These are phyloP conservation scores for Gymnoscelis rufifasciata DNA, from an alignment of 2,888 invertebrate species.

Conservation along the genomic window DNA sequence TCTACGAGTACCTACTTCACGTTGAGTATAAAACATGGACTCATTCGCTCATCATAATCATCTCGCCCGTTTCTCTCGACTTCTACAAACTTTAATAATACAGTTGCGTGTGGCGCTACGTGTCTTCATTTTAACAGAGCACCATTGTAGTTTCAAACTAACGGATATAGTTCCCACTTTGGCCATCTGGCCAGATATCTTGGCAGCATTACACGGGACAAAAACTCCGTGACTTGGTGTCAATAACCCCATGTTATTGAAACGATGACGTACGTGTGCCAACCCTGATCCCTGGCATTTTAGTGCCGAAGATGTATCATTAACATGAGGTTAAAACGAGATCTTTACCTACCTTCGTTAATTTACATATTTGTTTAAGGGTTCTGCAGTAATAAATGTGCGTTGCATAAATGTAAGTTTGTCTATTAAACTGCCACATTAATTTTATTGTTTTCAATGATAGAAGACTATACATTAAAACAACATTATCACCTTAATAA, in stretches of 20 bases:
- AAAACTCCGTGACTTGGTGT: conserved; percentile 26
- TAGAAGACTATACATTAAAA: too few relatives aligned
- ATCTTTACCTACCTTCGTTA: too few relatives aligned
- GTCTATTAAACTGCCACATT: too few relatives aligned
- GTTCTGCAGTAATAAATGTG: too few relatives aligned
- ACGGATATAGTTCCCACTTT: background rate
- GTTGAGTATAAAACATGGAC: too few relatives aligned
- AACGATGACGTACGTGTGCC: conserved; percentile 27
- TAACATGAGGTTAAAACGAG: background rate
- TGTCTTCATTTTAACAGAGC: background rate
- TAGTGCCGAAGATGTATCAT: conserved; percentile 1
- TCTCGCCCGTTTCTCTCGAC: conserved; percentile 28
- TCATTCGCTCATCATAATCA: conserved; percentile 20
- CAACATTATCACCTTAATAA: too few relatives aligned
- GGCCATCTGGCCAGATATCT: background rate
- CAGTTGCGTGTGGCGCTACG: background rate
- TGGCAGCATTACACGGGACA: conserved; percentile 6
- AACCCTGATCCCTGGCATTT: conserved; percentile 22
- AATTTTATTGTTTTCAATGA: too few relatives aligned
- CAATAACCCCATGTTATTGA: conserved; percentile 27
- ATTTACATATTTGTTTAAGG: too few relatives aligned
- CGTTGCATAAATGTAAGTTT: too few relatives aligned
- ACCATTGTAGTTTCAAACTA: background rate
- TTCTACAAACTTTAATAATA: background rate
- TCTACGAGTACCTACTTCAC: too few relatives aligned